Percentiles rank a stretch among this genome's conserved stretches.
Evolutionary conservation across 2,888 invertebrate genomes (phyloP).

Genomic region (Aporophyla nigra): DNA sequence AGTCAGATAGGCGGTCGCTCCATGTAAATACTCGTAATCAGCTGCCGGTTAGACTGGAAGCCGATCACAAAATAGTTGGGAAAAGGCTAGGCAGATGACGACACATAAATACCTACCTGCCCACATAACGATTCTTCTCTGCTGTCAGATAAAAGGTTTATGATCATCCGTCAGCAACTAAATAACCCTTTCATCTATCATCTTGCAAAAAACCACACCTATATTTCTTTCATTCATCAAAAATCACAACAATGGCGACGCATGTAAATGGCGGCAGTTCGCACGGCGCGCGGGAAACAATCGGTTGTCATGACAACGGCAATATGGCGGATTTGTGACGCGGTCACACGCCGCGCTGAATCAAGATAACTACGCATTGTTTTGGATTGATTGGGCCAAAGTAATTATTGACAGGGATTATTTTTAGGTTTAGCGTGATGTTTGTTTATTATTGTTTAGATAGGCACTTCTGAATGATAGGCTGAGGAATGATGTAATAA

Average conservation of each 20-base stretch:
- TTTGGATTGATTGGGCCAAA: conserved; percentile 59
- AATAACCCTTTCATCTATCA: conserved; percentile 30
- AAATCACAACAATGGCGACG: conserved; percentile 59
- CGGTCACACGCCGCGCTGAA: conserved; percentile 70
- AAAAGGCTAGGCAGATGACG: too few relatives aligned
- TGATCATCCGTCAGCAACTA: conserved; percentile 13
- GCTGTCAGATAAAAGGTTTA: not conserved
- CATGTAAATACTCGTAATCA: too few relatives aligned
- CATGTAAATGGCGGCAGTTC: conserved; percentile 69
- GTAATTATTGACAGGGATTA: conserved; percentile 53
- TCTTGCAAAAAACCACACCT: conserved; percentile 29
- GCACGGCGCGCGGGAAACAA: conserved; percentile 73
- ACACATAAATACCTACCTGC: not conserved
- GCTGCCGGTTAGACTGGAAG: too few relatives aligned
- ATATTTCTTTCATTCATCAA: conserved; percentile 65
- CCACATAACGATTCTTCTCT: not conserved
- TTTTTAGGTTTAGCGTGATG: conserved; percentile 17
- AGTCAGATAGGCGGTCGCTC: too few relatives aligned
- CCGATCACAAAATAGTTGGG: too few relatives aligned
- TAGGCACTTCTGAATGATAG: not conserved
- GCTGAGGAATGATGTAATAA: too few relatives aligned
- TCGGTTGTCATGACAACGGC: conserved; percentile 74
- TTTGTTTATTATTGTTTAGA: not conserved
- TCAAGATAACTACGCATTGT: conserved; percentile 64
- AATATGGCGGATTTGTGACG: conserved; percentile 72